A percentile compares a stretch with the other conserved stretches of the same genome.
phyloP scores from a whole-genome alignment of 1,140 invertebrate species.

The Dysdera silvatica region DNA sequence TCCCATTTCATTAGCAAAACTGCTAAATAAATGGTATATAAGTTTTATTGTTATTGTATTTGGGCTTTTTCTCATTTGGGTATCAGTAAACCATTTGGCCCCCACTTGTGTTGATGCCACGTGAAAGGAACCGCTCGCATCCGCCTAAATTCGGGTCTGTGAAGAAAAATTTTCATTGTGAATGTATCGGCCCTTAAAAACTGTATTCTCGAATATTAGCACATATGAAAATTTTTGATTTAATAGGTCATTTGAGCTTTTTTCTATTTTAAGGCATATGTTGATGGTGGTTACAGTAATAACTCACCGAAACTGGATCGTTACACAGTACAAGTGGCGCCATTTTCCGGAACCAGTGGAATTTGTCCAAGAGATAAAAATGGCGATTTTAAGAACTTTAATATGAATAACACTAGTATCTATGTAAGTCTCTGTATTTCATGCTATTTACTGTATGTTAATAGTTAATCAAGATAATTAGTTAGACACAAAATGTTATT shows the following conservation, averaged over 20 bases:
- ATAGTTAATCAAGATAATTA: neutral
- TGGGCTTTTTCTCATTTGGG: too few species aligned
- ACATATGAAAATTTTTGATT: neutral
- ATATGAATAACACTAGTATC: constrained; percentile 88
- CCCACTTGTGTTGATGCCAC: too few species aligned
- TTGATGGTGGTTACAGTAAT: constrained; percentile 94
- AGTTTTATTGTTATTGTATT: too few species aligned
- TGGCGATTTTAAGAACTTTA: constrained; percentile 40
- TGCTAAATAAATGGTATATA: too few species aligned
- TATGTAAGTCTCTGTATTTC: constrained; percentile 48
- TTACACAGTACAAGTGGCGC: constrained; percentile 92
- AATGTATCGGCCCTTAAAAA: too few species aligned
- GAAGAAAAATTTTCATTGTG: too few species aligned
- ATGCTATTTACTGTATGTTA: neutral
- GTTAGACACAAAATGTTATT: neutral
- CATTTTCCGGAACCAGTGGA: constrained; percentile 95
- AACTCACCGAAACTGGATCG: constrained; percentile 89
- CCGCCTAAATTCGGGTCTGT: too few species aligned
- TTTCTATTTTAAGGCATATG: constrained; percentile 55
- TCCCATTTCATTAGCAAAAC: too few species aligned
- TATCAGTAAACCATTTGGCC: too few species aligned
- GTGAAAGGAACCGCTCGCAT: too few species aligned
- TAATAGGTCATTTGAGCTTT: neutral
- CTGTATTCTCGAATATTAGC: too few species aligned
- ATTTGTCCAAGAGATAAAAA: constrained; percentile 85